Evolutionary conservation across 2,888 invertebrate genomes (phyloP).

Genomic region (Tiliacea aurago): DNA sequence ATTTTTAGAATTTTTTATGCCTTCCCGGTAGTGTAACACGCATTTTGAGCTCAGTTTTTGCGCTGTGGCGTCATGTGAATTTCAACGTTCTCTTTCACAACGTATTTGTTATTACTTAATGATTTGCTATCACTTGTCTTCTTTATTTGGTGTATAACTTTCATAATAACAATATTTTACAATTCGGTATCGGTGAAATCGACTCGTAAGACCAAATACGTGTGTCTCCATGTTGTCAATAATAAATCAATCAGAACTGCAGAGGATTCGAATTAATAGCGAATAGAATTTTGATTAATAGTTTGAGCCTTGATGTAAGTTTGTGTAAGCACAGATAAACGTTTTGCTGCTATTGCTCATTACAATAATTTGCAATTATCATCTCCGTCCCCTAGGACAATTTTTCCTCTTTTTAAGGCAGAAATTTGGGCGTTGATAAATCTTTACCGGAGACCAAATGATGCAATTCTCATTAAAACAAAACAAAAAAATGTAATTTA

Average conservation of each 20-base stretch:
- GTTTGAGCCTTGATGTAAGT: not conserved
- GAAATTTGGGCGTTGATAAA: not conserved
- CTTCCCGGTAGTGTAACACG: slow-evolving; percentile 31
- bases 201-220: slow-evolving; percentile 13
- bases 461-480: slow-evolving; percentile 8
- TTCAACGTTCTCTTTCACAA: slow-evolving; percentile 47
- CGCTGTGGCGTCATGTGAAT: slow-evolving; percentile 29
- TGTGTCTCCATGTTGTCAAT: slow-evolving; percentile 19
- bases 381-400: not conserved
- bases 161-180: slow-evolving; percentile 21
- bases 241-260: slow-evolving; percentile 27
- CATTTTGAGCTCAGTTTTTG: slow-evolving; percentile 46
- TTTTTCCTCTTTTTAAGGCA: not conserved
- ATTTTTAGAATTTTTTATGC: slow-evolving; percentile 22
- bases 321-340: slow-evolving; percentile 4
- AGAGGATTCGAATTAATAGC: slow-evolving; percentile 26
- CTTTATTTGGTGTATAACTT: slow-evolving; percentile 36
- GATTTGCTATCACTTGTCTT: slow-evolving; percentile 37
- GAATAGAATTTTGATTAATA: slow-evolving; percentile 40
- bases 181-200: slow-evolving; percentile 19
- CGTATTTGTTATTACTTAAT: slow-evolving; percentile 30
- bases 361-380: not conserved
- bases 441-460: not conserved
- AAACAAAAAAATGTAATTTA: not conserved
- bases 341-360: not conserved